phyloP scores from a whole-genome alignment of 1,140 invertebrate species.

The Mycetomoellerius zeteki region DNA sequence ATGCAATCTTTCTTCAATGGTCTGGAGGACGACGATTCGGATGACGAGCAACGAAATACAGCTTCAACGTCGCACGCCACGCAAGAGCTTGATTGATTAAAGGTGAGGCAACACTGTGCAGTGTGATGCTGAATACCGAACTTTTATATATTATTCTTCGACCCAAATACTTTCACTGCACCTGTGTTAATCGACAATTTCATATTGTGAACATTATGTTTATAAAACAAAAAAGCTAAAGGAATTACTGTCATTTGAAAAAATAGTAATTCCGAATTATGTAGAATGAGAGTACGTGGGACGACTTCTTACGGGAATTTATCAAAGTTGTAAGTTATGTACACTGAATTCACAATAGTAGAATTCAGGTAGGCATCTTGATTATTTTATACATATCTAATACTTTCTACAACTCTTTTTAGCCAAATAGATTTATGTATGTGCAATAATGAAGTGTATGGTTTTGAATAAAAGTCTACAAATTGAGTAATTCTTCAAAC shows the following conservation, averaged over 20 bases:
- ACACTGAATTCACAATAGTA: constrained; percentile 63
- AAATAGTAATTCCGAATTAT: not conserved
- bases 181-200: constrained; percentile 55
- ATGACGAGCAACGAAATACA: constrained; percentile 80
- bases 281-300: constrained; percentile 76
- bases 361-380: constrained; percentile 6
- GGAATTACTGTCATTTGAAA: constrained; percentile 4
- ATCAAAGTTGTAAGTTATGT: constrained; percentile 69
- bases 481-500: not conserved
- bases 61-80: constrained; percentile 81
- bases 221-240: not conserved
- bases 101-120: constrained; percentile 68
- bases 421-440: constrained; percentile 8
- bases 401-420: constrained; percentile 20
- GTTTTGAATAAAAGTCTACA: constrained; percentile 26
- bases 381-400: constrained; percentile 57
- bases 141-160: constrained; percentile 62
- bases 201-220: constrained; percentile 23
- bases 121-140: constrained; percentile 70
- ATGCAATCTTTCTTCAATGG: constrained; percentile 86
- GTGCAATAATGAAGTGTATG: constrained; percentile 42
- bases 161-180: constrained; percentile 80
- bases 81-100: constrained; percentile 84
- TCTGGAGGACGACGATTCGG: constrained; percentile 85
- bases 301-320: constrained; percentile 57